Evolutionary conservation across 2,113 vertebrate species (phyloP).

Genomic region (Hymenochirus boettgeri): DNA sequence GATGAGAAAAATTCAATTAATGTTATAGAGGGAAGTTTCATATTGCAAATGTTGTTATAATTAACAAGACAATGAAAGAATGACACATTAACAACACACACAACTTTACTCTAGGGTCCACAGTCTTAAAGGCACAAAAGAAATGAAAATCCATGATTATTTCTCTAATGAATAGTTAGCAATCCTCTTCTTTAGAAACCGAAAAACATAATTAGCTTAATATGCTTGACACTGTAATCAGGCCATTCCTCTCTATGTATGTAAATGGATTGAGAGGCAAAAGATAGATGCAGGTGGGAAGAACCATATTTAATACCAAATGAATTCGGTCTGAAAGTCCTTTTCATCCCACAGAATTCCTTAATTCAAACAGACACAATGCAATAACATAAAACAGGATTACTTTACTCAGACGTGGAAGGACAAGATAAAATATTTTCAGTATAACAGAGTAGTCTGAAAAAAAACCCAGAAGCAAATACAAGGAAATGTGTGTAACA

Average conservation of each 20-base stretch:
- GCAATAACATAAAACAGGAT: background rate
- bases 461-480: background rate
- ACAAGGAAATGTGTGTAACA: slow-evolving; percentile 1
- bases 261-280: background rate
- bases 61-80: background rate
- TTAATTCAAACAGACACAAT: too few relatives aligned
- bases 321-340: background rate
- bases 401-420: background rate
- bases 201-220: too few relatives aligned
- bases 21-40: too few relatives aligned
- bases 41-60: too few relatives aligned
- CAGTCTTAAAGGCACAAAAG: background rate
- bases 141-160: too few relatives aligned
- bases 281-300: background rate
- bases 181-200: background rate
- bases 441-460: background rate
- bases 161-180: background rate
- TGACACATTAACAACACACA: background rate
- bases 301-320: background rate
- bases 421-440: background rate
- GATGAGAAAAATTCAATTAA: too few relatives aligned
- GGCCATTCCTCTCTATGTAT: background rate
- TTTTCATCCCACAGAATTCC: too few relatives aligned
- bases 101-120: background rate
- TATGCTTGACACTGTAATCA: background rate